A percentile compares a stretch with the other conserved stretches of the same genome.
Conservation (phyloP, 2,888 invertebrate genomes). For the Liodrosophila aerea region DNA sequence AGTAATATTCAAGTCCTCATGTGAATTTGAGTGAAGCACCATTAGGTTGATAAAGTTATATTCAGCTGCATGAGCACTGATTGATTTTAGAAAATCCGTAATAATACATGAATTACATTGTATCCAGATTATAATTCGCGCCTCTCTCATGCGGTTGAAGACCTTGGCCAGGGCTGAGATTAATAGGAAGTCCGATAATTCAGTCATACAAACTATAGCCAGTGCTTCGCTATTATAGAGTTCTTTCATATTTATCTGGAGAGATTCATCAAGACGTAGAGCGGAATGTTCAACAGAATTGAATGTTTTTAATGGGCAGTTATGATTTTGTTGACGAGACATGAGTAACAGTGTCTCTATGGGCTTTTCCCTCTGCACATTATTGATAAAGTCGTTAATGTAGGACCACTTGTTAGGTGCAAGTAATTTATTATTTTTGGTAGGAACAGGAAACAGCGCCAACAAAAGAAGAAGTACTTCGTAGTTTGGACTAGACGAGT, state of each 20-base stretch:
- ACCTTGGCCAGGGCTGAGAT: conserved; percentile 16
- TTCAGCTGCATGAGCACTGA: not conserved
- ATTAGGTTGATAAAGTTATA: conserved; percentile 21
- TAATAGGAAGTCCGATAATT: conserved; percentile 2
- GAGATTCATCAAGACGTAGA: not conserved
- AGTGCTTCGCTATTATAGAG: conserved; percentile 9
- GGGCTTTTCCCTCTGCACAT: not conserved
- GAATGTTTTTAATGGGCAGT: conserved; percentile 13
- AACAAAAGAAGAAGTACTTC: not conserved
- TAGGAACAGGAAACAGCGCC: not conserved
- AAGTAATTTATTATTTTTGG: too few species aligned
- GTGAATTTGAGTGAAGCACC: conserved; percentile 1
- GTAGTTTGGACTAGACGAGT: not conserved
- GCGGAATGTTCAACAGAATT: not conserved
- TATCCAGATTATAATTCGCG: conserved; percentile 28
- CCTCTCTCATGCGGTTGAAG: conserved; percentile 24
- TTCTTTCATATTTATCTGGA: not conserved
- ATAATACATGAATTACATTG: not conserved
- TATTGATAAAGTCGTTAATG: too few species aligned
- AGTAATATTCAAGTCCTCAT: not conserved
- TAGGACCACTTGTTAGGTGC: too few species aligned
- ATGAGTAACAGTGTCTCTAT: not conserved
- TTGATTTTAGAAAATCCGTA: not conserved
- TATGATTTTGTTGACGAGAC: not conserved
- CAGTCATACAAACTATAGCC: conserved; percentile 27